Conservation (phyloP, 2,113 vertebrate genomes). For the Psilopogon haemacephalus region DNA sequence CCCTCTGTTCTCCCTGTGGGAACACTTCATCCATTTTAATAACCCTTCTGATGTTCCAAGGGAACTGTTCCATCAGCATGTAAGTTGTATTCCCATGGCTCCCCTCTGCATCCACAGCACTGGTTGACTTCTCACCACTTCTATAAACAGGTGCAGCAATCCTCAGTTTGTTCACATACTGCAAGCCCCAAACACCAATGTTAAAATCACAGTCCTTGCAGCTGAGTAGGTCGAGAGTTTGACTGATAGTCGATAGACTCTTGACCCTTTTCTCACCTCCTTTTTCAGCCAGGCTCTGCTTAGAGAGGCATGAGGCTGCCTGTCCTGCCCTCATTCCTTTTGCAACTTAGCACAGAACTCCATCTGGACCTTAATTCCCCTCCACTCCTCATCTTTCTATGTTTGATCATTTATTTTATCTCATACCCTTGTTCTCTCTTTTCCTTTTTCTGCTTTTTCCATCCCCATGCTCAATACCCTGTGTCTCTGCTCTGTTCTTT, state of each 20-base stretch:
- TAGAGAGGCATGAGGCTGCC: neutral
- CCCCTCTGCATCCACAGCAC: neutral
- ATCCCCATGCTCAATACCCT: neutral
- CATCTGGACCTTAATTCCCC: neutral
- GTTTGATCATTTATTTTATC: neutral
- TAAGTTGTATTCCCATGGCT: neutral
- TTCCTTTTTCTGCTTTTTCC: neutral
- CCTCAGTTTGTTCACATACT: neutral
- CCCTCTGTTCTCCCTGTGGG: neutral
- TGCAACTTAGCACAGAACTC: neutral
- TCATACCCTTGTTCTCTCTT: neutral
- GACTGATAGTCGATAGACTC: neutral
- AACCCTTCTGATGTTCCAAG: neutral
- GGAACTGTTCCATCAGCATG: neutral
- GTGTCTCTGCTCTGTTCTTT: neutral
- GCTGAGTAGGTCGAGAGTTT: neutral
- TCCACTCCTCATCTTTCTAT: neutral
- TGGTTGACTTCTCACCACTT: neutral
- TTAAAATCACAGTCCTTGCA: neutral
- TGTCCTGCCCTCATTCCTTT: rapidly evolving
- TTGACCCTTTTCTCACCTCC: neutral
- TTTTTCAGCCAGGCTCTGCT: neutral
- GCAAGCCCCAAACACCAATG: neutral
- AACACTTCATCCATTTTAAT: neutral
- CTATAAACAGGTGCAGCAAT: neutral